phyloP scores from a whole-genome alignment of 1,140 invertebrate species.

The Hydropsyche tenuis region DNA sequence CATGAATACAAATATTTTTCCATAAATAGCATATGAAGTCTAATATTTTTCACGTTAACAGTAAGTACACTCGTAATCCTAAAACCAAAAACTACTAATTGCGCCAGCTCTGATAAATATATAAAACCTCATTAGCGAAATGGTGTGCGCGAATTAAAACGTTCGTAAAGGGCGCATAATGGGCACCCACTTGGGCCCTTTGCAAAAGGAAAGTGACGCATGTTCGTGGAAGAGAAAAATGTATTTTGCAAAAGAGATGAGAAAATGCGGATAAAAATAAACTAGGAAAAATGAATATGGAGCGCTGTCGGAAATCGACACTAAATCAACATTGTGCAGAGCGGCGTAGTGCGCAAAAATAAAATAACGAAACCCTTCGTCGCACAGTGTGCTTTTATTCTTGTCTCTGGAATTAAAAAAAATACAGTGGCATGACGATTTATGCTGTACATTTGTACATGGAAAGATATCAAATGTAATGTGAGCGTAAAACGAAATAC shows the following conservation, averaged over 20 bases:
- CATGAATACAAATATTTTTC: too few species aligned
- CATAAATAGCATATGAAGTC: too few species aligned
- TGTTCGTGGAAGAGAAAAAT: neutral
- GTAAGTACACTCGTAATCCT: neutral
- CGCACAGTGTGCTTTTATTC: neutral
- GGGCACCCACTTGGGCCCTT: neutral
- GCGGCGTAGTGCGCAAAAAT: neutral
- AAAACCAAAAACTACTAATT: too few species aligned
- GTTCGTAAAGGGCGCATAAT: too few species aligned
- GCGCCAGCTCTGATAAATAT: neutral
- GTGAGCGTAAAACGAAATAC: too few species aligned
- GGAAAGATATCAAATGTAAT: too few species aligned
- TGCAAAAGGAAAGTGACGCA: neutral
- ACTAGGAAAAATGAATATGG: neutral
- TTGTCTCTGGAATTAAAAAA: too few species aligned
- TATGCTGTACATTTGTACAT: too few species aligned
- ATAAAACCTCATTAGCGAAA: slow-evolving; percentile 5
- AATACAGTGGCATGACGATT: too few species aligned
- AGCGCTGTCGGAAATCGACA: slow-evolving; percentile 4
- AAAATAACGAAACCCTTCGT: neutral
- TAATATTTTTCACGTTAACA: too few species aligned
- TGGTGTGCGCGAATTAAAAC: neutral
- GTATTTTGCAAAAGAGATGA: neutral
- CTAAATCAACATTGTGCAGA: slow-evolving; percentile 21
- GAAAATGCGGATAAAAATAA: neutral